Base-by-base conservation (phyloP, 2,797 vertebrate species). In the Anas acuta region DNA sequence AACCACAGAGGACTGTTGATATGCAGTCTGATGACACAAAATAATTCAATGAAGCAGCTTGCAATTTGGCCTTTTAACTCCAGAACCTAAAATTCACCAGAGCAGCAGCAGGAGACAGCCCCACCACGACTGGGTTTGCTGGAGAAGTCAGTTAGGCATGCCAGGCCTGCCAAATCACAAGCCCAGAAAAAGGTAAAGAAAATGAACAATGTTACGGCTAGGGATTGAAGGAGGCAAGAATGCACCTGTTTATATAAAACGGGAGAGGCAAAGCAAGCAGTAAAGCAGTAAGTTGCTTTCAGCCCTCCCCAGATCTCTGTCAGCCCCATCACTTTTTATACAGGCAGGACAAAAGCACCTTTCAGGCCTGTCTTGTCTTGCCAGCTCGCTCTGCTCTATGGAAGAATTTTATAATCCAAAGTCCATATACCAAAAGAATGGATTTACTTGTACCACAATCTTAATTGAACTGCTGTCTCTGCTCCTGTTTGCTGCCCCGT, bases 401-500 rank as follows among this genome's bases (percentile, higher is more conserved):
- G 84, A 92, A 83, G 33, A 61, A 73, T 69, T 96, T 79, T 81
- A 81, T 69, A 90, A 93, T 70, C n/a, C 2, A 78, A 87, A 95
- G 72, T 69, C 41, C 93, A 64, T n/a, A 16, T 54, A 93, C 87
- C 51, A 92, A 83, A n/a, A 69, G 23, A 92, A 84, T 0, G 8
- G 47, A 94, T 94, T 95, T 95, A 93, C 81, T 70, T 85, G 56
- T 73, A 89, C 77, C 69, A 73, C 61, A 56, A 30, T 75, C 61
- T 96, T 95, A 97, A 96, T 8, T 93, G 84, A 97, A 92, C 43
- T 0, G 2, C 87, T 89, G 76, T 82, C 77, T 95, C 82, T 4
- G 20, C 69, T 93, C 70, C 80, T 87, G 66, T 85, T 89, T 7
- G 0, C 37, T 95, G 88, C 64, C 79, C 84, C 66, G 74, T 64